Evolutionary conservation across 2,888 invertebrate species (phyloP).

Genomic region (Rhagium mordax): DNA sequence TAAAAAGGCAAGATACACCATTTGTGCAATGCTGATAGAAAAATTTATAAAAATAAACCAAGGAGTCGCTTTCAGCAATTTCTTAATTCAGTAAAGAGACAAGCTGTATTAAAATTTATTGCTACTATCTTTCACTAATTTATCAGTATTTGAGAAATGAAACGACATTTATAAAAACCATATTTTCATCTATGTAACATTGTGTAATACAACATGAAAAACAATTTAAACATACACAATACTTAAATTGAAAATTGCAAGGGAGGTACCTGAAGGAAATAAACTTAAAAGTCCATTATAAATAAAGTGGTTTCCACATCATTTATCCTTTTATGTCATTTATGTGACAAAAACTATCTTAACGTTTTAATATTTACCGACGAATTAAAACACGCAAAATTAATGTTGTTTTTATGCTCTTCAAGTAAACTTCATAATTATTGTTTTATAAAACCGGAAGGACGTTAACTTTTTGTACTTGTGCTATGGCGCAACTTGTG

Average conservation of each 20-base stretch:
- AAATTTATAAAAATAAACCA: too few relatives aligned
- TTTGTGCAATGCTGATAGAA: too few relatives aligned
- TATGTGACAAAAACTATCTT: conserved; percentile 13
- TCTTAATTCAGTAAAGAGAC: too few relatives aligned
- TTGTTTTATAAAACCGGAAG: conserved; percentile 50
- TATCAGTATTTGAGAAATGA: too few relatives aligned
- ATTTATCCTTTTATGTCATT: neutral
- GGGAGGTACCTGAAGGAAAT: neutral
- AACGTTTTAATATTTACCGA: neutral
- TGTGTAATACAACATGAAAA: neutral
- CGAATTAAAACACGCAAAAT: conserved; percentile 19
- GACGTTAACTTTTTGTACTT: conserved; percentile 43
- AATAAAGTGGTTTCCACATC: neutral
- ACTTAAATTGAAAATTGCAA: neutral
- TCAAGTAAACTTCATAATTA: conserved; percentile 38
- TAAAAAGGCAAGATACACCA: too few relatives aligned
- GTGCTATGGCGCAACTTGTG: conserved; percentile 36
- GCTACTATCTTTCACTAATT: too few relatives aligned
- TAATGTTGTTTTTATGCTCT: conserved; percentile 13
- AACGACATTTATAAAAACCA: too few relatives aligned
- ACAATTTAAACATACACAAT: neutral
- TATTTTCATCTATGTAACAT: too few relatives aligned
- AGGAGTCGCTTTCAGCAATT: too few relatives aligned
- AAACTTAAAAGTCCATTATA: neutral
- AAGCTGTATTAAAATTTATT: too few relatives aligned